These are phyloP conservation scores for Rhagologus leucostigma DNA, from an alignment of 2,113 vertebrate genomes.

Conservation along the genomic window DNA sequence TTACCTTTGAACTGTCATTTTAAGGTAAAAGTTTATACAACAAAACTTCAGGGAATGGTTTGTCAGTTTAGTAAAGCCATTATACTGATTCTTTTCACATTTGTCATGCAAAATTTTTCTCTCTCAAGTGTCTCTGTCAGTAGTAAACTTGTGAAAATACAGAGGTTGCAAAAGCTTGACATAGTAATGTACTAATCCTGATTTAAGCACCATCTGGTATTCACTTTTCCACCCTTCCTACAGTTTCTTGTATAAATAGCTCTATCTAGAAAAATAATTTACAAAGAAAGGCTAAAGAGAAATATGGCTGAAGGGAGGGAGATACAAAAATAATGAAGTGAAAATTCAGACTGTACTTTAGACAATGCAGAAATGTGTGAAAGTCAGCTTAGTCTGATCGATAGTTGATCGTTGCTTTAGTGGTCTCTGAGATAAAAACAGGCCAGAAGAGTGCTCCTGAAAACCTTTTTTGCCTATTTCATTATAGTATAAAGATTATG, in stretches of 20 bases:
- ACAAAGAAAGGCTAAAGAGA: neutral
- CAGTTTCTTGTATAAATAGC: neutral
- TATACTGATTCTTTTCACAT: neutral
- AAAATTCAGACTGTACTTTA: neutral
- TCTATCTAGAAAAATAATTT: neutral
- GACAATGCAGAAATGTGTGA: neutral
- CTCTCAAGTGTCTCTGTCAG: neutral
- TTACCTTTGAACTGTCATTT: slow-evolving; percentile 68
- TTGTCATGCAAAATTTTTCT: neutral
- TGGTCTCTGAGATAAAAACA: neutral
- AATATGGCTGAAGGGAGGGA: neutral
- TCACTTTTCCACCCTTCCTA: neutral
- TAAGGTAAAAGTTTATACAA: slow-evolving; percentile 61
- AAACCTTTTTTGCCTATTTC: neutral
- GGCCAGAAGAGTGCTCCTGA: neutral
- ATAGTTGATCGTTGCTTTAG: neutral
- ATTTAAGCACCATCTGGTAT: neutral
- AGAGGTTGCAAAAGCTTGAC: neutral
- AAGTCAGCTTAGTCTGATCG: neutral
- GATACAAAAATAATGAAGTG: neutral
- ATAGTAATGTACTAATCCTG: neutral
- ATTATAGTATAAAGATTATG: neutral
- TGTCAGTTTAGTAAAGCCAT: slow-evolving; percentile 69
- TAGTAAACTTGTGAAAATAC: neutral
- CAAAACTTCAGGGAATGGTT: slow-evolving; percentile 45